Evolutionary conservation across 2,797 vertebrate genomes (phyloP).

Genomic region (Novumbra hubbsi): DNA sequence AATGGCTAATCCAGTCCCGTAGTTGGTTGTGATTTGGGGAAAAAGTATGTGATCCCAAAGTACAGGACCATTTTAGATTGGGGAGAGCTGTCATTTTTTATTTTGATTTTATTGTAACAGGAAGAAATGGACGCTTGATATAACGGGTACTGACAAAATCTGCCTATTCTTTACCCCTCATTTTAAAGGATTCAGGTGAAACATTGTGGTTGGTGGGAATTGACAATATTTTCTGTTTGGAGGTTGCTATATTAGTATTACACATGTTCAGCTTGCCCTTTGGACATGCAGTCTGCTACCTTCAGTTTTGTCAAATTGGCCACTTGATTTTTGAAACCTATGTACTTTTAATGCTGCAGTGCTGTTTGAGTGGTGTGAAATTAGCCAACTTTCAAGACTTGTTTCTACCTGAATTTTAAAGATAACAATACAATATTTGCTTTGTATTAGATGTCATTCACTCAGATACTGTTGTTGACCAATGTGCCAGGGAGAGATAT

Average conservation of each 20-base stretch:
- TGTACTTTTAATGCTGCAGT: too few species aligned
- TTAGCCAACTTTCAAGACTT: not conserved
- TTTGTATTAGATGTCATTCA: not conserved
- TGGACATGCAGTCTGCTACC: too few species aligned
- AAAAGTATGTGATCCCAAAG: conserved; percentile 29
- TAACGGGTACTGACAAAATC: not conserved
- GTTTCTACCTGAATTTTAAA: not conserved
- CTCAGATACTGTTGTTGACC: not conserved
- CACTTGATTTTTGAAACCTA: too few species aligned
- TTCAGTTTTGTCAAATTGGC: too few species aligned
- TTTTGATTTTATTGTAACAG: not conserved
- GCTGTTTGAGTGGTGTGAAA: too few species aligned
- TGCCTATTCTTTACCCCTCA: too few species aligned
- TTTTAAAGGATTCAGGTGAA: too few species aligned
- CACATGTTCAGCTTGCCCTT: too few species aligned
- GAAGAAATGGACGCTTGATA: not conserved
- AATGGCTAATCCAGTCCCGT: conserved; percentile 45
- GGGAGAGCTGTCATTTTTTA: not conserved
- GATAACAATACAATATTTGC: not conserved
- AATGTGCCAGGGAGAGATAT: not conserved
- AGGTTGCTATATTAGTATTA: too few species aligned
- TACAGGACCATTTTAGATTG: conserved; percentile 12
- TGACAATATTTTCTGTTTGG: too few species aligned
- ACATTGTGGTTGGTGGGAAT: too few species aligned
- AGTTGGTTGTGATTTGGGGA: conserved; percentile 23